phyloP scores from a whole-genome alignment of 2,888 invertebrate species.

The Ceramica pisi region DNA sequence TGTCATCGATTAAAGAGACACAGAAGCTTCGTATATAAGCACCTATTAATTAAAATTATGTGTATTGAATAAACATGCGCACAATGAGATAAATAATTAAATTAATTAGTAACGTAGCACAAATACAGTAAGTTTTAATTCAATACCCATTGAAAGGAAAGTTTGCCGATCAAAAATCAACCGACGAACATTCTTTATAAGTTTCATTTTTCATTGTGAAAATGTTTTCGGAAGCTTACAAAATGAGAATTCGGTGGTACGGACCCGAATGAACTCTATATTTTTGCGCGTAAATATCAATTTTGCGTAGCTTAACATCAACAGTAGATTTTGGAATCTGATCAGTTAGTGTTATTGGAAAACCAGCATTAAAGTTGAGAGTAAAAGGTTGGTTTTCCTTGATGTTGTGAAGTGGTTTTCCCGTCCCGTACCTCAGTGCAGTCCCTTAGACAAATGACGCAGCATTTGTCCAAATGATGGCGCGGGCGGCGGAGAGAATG shows the following conservation, averaged over 20 bases:
- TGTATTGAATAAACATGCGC: constrained; percentile 84
- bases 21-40: constrained; percentile 57
- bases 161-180: constrained; percentile 81
- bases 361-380: constrained; percentile 70
- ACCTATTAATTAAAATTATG: constrained; percentile 77
- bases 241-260: constrained; percentile 81
- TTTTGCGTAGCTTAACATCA: constrained; percentile 76
- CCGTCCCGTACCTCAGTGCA: constrained; percentile 79
- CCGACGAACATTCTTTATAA: constrained; percentile 79
- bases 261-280: constrained; percentile 79
- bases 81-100: constrained; percentile 88
- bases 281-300: constrained; percentile 72
- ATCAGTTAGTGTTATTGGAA: constrained; percentile 71
- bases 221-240: constrained; percentile 86
- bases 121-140: constrained; percentile 89
- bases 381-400: constrained; percentile 74
- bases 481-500: constrained; percentile 91
- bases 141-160: constrained; percentile 85
- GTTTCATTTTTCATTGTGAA: constrained; percentile 84
- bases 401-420: constrained; percentile 63
- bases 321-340: constrained; percentile 87
- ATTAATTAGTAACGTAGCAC: constrained; percentile 88
- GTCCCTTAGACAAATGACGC: constrained; percentile 90
- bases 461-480: constrained; percentile 92
- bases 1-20: constrained; percentile 43